Percentiles rank a stretch among this genome's conserved stretches.
Conservation (phyloP, 2,113 vertebrate genomes). For the Caretta caretta region DNA sequence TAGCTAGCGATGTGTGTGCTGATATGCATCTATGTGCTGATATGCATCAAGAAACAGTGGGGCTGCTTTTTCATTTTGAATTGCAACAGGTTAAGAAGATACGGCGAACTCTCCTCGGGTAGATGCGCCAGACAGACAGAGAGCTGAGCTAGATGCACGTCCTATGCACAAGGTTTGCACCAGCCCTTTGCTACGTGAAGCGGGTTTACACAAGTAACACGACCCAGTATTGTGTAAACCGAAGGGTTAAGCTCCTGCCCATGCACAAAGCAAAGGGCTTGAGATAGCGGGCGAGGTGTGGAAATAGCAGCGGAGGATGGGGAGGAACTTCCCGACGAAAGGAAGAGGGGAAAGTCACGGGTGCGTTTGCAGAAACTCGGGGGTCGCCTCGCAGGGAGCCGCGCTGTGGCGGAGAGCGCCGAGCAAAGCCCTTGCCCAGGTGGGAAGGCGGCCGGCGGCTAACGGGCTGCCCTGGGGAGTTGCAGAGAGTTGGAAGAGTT, state of each 20-base stretch:
- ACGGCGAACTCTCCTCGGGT: background rate
- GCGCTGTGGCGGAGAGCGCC: background rate
- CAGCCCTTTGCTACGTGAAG: no score
- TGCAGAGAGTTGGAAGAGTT: background rate
- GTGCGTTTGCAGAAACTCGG: no score
- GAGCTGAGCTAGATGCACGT: no score
- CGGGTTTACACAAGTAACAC: no score
- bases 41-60: no score
- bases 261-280: background rate
- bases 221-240: no score
- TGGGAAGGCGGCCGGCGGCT: conserved; percentile 38
- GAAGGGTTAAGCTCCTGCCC: no score
- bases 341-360: no score
- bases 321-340: no score
- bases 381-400: background rate
- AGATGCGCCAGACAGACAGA: background rate
- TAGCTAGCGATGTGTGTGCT: no score
- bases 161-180: no score
- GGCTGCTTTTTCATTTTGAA: background rate
- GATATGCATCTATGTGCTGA: background rate
- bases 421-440: conserved; percentile 50
- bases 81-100: background rate
- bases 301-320: background rate
- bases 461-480: background rate
- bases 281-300: background rate